These are phyloP conservation scores for Belgica antarctica DNA, from an alignment of 2,888 invertebrate species.

Conservation along the genomic window DNA sequence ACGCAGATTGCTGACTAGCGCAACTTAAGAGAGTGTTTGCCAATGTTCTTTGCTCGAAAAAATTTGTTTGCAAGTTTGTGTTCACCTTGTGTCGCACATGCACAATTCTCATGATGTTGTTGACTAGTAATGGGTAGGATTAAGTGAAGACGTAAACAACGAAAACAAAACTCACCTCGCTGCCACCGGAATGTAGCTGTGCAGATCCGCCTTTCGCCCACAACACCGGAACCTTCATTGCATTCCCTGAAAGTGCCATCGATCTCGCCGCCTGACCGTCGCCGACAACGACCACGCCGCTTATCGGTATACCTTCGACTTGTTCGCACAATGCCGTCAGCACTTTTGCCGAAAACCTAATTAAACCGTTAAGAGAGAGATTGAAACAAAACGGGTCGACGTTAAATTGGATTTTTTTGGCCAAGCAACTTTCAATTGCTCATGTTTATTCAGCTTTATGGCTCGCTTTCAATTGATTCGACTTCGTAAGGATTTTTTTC, in stretches of 20 bases:
- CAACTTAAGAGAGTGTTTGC: not conserved
- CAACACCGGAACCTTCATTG: slow-evolving; percentile 49
- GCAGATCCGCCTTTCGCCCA: slow-evolving; percentile 50
- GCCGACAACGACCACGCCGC: slow-evolving; percentile 49
- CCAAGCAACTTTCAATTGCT: too few species aligned
- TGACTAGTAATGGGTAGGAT: not conserved
- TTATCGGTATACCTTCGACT: slow-evolving; percentile 48
- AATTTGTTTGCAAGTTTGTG: not conserved
- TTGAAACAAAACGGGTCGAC: too few species aligned
- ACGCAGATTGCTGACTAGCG: not conserved
- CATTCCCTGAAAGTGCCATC: slow-evolving; percentile 48
- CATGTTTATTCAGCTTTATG: too few species aligned
- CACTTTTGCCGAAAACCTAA: slow-evolving; percentile 48
- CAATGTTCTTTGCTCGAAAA: not conserved
- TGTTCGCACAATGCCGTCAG: slow-evolving; percentile 48
- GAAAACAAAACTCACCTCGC: slow-evolving; percentile 47
- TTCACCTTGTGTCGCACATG: not conserved
- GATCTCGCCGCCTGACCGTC: slow-evolving; percentile 49
- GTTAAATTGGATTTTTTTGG: too few species aligned
- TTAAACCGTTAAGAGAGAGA: too few species aligned
- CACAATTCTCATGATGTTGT: not conserved
- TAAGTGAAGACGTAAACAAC: too few species aligned
- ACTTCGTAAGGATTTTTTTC: too few species aligned
- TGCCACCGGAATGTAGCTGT: slow-evolving; percentile 47
- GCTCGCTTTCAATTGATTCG: too few species aligned